Conservation (phyloP, 1,140 invertebrate genomes). For the Hormaphis cornu region DNA sequence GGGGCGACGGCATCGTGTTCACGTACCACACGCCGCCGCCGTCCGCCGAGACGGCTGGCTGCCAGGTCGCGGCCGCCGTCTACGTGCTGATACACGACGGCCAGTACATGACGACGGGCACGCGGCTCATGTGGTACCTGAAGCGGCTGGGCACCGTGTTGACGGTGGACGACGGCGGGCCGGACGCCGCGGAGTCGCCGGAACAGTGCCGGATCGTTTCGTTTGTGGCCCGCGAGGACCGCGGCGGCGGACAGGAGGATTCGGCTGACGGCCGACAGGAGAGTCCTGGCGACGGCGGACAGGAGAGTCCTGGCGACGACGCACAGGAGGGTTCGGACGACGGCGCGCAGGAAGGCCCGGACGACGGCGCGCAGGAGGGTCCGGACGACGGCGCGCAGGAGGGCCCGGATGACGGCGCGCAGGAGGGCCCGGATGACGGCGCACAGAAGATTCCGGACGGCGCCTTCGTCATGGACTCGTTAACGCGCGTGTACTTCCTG, state of each 20-base stretch:
- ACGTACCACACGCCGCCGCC: too few species aligned
- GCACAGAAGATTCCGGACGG: background rate
- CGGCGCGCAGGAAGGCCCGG: too few species aligned
- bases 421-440: background rate
- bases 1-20: too few species aligned
- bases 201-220: slow-evolving; percentile 8
- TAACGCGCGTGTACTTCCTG: slow-evolving; percentile 38
- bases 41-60: background rate
- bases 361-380: too few species aligned
- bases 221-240: slow-evolving; percentile 1
- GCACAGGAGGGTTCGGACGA: too few species aligned
- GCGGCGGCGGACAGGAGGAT: too few species aligned
- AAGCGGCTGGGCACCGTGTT: slow-evolving; percentile 5
- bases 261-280: background rate
- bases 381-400: background rate
- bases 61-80: background rate
- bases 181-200: background rate
- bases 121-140: slow-evolving; percentile 17
- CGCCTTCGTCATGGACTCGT: slow-evolving; percentile 2
- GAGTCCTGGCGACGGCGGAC: too few species aligned
- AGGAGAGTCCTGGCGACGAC: too few species aligned
- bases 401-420: too few species aligned
- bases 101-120: background rate
- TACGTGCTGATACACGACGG: slow-evolving; percentile 1
- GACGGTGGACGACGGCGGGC: background rate